These are phyloP conservation scores for Myopa testacea DNA, from an alignment of 2,888 invertebrate genomes.

Conservation along the genomic window DNA sequence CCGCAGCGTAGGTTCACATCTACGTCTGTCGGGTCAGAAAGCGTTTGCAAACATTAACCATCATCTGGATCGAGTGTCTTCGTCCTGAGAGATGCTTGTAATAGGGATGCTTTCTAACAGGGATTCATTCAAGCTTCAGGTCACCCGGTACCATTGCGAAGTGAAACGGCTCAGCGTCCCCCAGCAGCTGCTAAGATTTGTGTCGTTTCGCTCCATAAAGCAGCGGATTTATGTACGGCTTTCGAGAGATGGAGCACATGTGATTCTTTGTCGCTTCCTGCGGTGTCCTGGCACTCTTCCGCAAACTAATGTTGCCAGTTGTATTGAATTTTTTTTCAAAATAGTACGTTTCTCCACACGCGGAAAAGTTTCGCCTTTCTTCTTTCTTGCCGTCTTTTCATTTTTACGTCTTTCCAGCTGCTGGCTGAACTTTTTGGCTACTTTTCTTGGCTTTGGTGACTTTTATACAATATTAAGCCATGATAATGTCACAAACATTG, in stretches of 20 bases:
- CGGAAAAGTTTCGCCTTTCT: slow-evolving; percentile 3
- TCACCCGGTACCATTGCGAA: background rate
- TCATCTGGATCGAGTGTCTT: no score
- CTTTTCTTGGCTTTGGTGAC: slow-evolving; percentile 9
- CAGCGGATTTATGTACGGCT: slow-evolving; percentile 28
- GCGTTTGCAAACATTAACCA: no score
- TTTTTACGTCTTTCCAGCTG: background rate
- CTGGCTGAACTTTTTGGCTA: slow-evolving; percentile 11
- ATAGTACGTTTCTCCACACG: slow-evolving; percentile 2
- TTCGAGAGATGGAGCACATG: background rate
- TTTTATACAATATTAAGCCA: slow-evolving; percentile 11
- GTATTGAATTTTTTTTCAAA: background rate
- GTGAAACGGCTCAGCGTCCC: background rate
- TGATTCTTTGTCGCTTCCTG: background rate
- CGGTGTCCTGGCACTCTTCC: background rate
- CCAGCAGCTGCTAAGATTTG: slow-evolving; percentile 23
- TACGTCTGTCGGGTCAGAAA: no score
- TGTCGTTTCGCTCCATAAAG: slow-evolving; percentile 38
- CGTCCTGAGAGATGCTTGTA: no score
- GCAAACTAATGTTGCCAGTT: background rate
- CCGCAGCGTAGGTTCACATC: no score
- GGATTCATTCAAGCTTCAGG: background rate
- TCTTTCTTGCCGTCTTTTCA: background rate
- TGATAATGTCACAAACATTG: slow-evolving; percentile 15
- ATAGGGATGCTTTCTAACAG: no score